Percentiles rank a stretch among this genome's conserved stretches.
These are phyloP conservation scores for Pyxicephalus adspersus DNA, from an alignment of 2,113 vertebrate species.

Conservation along the genomic window DNA sequence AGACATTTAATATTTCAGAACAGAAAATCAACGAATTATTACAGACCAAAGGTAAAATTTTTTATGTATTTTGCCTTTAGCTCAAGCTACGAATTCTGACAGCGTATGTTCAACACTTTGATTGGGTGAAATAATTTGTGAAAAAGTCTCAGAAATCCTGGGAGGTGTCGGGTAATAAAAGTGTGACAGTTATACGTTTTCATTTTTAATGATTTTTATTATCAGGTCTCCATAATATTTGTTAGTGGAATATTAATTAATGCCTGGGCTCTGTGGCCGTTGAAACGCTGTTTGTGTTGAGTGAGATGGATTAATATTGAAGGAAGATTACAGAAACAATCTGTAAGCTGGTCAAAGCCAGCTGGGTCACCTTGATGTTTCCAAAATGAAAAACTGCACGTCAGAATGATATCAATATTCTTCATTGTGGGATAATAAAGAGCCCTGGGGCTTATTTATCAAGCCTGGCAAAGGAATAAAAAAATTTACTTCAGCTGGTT, in stretches of 20 bases:
- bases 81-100: no score
- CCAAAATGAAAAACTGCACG: constrained; percentile 68
- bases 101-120: no score
- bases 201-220: constrained; percentile 63
- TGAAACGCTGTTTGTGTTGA: constrained; percentile 73
- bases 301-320: constrained; percentile 76
- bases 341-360: constrained; percentile 71
- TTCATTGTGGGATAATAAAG: constrained; percentile 30
- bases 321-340: constrained; percentile 77
- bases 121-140: no score
- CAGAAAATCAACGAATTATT: no score
- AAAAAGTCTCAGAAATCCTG: no score
- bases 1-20: no score
- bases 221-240: constrained; percentile 71
- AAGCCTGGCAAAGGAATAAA: constrained; percentile 15
- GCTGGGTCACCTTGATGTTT: constrained; percentile 80
- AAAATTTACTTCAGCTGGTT: constrained; percentile 14
- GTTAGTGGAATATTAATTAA: constrained; percentile 86
- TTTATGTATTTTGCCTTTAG: no score
- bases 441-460: constrained; percentile 41
- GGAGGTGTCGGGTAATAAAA: no score
- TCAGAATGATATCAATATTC: constrained; percentile 66
- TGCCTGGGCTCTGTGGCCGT: constrained; percentile 72
- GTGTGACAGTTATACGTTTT: not conserved
- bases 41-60: no score